phyloP scores from a whole-genome alignment of 2,797 vertebrate species.

The Enteromius thamalakanensis region DNA sequence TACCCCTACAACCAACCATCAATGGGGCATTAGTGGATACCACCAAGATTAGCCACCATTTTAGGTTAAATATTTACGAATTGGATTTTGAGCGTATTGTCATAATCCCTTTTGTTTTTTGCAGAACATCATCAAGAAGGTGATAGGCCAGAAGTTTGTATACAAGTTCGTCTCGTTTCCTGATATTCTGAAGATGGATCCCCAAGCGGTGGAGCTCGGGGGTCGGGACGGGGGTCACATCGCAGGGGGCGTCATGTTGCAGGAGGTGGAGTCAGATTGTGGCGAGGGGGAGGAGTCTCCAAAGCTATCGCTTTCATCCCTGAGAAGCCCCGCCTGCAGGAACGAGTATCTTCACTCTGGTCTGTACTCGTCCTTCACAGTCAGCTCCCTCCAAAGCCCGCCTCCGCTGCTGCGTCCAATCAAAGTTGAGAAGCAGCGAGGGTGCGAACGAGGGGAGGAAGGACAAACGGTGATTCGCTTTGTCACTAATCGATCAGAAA shows the following conservation, averaged over 20 bases:
- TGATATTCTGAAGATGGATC: conserved; percentile 88
- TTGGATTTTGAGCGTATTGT: background rate
- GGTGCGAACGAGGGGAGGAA: conserved; percentile 79
- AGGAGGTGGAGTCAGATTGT: conserved; percentile 74
- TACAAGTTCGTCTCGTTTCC: conserved; percentile 92
- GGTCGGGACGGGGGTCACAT: conserved; percentile 74
- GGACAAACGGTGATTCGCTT: conserved; percentile 90
- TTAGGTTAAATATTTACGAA: background rate
- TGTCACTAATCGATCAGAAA: conserved; percentile 85
- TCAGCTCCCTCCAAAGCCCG: conserved; percentile 85
- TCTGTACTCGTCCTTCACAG: conserved; percentile 90
- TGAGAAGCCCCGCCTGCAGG: conserved; percentile 80
- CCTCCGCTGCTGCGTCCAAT: conserved; percentile 82
- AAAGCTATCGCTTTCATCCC: conserved; percentile 77
- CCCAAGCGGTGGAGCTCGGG: conserved; percentile 84
- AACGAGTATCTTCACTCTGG: conserved; percentile 89
- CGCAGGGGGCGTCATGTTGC: conserved; percentile 77
- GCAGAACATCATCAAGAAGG: conserved; percentile 92
- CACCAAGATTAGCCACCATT: background rate
- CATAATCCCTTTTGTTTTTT: conserved; percentile 60
- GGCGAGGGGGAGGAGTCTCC: conserved; percentile 82
- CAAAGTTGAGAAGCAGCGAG: conserved; percentile 78
- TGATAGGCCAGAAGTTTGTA: conserved; percentile 90
- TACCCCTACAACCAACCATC: background rate
- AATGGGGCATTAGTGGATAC: background rate